Base-by-base conservation (phyloP, 2,113 vertebrate species). In the Muntiacus muntjak region DNA sequence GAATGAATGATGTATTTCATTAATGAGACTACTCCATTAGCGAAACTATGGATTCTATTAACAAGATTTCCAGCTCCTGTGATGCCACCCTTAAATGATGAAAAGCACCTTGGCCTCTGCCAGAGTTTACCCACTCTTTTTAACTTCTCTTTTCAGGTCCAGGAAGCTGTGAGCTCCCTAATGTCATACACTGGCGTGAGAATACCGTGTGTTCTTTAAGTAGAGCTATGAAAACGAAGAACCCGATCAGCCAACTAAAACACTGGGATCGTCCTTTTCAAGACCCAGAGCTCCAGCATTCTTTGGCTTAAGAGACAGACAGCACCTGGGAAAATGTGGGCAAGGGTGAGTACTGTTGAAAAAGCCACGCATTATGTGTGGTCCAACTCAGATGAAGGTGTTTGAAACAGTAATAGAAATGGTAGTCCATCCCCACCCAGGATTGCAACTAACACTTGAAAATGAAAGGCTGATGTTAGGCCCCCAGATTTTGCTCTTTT, bases 321-420 rank as follows among this genome's bases (percentile, higher is more conserved):
- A 96, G 96, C 95, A 96, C 74, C 85, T 95, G 90, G 67, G 79
- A 98, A 95, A 86, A 98, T 93, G 97, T 98, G 98, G 89, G 91
- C 97, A 95, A 98, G 98, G 97, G 98, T 98, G 95, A 99, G 98
- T 98, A 97, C 90, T 71, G 30, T 52, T 19, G 45, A 79, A 97
- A 76, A 91, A 87, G 89, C 92, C 91, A 58, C 36, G 54, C 26
- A 33, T 91, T 96, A 25, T 74, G n/a, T 74, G 67, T 74, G 67
- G 47, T 95, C 88, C 82, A 55, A 50, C 62, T 67, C 50, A 47
- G 36, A 96, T 10, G 30, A 16, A 58, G 47, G 87, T 23, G 19
- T 88, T 33, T 52, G 26, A 87, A 58, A 67, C 6, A 54, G 23
- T 64, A 64, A 36, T 50, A 55, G 13, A 21, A 76, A 58, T 52